These are phyloP conservation scores for Enteromius viviparus DNA, from an alignment of 2,797 vertebrate species.

Conservation along the genomic window DNA sequence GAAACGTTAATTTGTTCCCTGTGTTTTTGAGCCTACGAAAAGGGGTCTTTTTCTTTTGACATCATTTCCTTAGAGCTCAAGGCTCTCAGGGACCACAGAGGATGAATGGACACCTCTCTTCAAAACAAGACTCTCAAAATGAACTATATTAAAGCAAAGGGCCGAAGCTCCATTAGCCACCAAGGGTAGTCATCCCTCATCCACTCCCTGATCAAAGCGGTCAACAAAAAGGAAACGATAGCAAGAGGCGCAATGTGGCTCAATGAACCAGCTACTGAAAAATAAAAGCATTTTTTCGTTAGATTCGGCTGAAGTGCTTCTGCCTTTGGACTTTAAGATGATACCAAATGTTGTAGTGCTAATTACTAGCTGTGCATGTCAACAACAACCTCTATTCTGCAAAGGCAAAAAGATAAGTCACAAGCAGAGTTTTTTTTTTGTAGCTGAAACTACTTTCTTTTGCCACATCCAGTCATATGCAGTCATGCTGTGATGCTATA, in stretches of 20 bases:
- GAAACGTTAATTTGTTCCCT: slow-evolving; percentile 31
- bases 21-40: slow-evolving; percentile 12
- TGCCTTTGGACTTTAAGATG: neutral
- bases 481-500: slow-evolving; percentile 4
- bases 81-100: slow-evolving; percentile 37
- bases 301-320: slow-evolving; percentile 1
- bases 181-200: slow-evolving; percentile 46
- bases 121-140: slow-evolving; percentile 44
- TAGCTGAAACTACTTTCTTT: neutral
- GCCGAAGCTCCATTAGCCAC: slow-evolving; percentile 46
- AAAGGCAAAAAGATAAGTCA: slow-evolving; percentile 14
- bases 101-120: slow-evolving; percentile 45
- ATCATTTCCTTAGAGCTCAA: slow-evolving; percentile 36
- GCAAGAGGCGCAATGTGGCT: slow-evolving; percentile 15
- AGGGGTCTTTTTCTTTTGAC: neutral
- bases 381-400: slow-evolving; percentile 29
- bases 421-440: neutral
- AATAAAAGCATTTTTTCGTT: slow-evolving; percentile 20
- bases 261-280: neutral
- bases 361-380: slow-evolving; percentile 34
- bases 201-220: slow-evolving; percentile 57
- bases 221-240: slow-evolving; percentile 41
- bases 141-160: slow-evolving; percentile 47
- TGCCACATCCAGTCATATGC: slow-evolving; percentile 25
- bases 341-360: slow-evolving; percentile 22